These are phyloP conservation scores for Platysteira castanea DNA, from an alignment of 2,113 vertebrate species.

Conservation along the genomic window DNA sequence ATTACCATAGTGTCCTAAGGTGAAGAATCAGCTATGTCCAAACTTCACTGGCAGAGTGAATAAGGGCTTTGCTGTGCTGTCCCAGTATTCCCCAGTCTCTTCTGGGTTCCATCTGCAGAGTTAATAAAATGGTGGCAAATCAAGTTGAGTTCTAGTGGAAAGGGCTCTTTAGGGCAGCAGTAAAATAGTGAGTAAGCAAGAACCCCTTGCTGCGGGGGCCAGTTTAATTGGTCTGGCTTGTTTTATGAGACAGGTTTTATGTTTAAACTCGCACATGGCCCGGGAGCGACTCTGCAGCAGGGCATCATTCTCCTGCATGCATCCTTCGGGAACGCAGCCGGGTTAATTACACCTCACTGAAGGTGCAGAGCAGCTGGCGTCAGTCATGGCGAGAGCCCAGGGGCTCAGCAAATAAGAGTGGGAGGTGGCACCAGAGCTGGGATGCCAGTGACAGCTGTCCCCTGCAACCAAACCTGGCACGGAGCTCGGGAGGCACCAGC, in stretches of 20 bases:
- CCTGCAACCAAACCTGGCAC: not conserved
- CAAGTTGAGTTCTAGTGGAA: constrained; percentile 42
- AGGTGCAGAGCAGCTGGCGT: not conserved
- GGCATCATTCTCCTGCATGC: constrained; percentile 36
- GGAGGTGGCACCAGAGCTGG: not conserved
- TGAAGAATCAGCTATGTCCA: not conserved
- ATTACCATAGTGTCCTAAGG: not conserved
- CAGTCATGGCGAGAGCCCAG: not conserved
- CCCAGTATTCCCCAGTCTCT: constrained; percentile 33
- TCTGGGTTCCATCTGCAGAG: constrained; percentile 55
- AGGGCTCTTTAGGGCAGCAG: constrained; percentile 55
- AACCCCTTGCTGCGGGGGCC: constrained; percentile 54
- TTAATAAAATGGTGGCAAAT: constrained; percentile 64
- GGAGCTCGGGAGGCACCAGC: accelerated
- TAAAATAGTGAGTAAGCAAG: constrained; percentile 61
- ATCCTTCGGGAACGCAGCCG: not conserved
- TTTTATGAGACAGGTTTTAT: constrained; percentile 68
- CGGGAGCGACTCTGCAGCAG: constrained; percentile 33
- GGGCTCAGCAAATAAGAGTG: not conserved
- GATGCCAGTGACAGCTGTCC: accelerated
- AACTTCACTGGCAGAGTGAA: not conserved
- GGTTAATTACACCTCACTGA: constrained; percentile 55
- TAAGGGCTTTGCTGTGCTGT: not conserved
- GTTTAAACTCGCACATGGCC: constrained; percentile 58
- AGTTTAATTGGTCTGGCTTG: constrained; percentile 61